Evolutionary conservation across 2,888 invertebrate genomes (phyloP).

Genomic region (Diabrotica balteata): DNA sequence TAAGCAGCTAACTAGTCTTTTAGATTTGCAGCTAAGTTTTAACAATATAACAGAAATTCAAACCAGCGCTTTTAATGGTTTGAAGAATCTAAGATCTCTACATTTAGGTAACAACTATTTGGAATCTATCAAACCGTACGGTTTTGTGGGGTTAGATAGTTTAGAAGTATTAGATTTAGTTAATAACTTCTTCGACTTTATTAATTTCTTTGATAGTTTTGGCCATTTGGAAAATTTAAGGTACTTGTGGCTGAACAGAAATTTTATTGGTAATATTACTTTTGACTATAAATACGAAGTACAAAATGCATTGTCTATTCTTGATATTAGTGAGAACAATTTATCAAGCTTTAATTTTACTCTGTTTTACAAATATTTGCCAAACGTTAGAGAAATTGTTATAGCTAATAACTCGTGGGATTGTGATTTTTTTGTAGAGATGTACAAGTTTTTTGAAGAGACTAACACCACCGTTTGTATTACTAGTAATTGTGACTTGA

Average conservation of each 20-base stretch:
- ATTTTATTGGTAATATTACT: constrained; percentile 48
- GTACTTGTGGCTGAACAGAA: constrained; percentile 54
- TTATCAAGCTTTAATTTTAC: constrained; percentile 52
- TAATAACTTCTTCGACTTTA: constrained; percentile 49
- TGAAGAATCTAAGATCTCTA: constrained; percentile 54
- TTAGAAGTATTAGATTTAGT: constrained; percentile 54
- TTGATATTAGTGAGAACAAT: constrained; percentile 53
- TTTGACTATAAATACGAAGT: constrained; percentile 47
- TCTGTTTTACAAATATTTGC: constrained; percentile 50
- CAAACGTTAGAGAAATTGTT: constrained; percentile 52
- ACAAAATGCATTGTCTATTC: constrained; percentile 46
- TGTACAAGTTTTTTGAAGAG: constrained; percentile 51
- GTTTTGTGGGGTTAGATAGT: constrained; percentile 55
- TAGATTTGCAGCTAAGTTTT: constrained; percentile 55
- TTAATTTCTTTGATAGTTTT: constrained; percentile 49
- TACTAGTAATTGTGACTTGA: constrained; percentile 46
- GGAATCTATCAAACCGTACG: constrained; percentile 53
- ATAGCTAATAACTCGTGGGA: constrained; percentile 53
- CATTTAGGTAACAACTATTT: constrained; percentile 59
- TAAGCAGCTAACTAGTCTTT: constrained; percentile 53
- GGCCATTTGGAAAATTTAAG: constrained; percentile 51
- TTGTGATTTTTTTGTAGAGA: constrained; percentile 55
- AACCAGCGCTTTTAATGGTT: constrained; percentile 57
- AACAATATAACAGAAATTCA: constrained; percentile 57
- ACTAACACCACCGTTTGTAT: constrained; percentile 52